Conservation (phyloP, 2,797 vertebrate species). For the Tapirus indicus region DNA sequence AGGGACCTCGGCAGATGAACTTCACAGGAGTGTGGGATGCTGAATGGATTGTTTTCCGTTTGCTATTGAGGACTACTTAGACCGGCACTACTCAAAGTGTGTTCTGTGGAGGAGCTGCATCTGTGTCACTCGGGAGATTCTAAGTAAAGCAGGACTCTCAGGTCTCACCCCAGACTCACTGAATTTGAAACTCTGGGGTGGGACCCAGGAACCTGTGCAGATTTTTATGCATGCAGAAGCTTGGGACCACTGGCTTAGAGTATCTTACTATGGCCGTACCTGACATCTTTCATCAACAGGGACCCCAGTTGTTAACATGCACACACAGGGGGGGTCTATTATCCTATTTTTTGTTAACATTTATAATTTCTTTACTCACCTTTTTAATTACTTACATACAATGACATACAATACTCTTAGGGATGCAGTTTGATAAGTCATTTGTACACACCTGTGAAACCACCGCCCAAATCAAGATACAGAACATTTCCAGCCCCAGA, state of each 20-base stretch:
- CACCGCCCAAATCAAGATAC: not conserved
- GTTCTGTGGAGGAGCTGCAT: not conserved
- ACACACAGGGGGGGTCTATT: not conserved
- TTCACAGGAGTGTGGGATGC: accelerated
- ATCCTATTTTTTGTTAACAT: not conserved
- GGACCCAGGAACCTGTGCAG: not conserved
- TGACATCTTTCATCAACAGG: not conserved
- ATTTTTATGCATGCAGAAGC: accelerated
- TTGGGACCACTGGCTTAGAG: too few relatives aligned
- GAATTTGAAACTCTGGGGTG: not conserved
- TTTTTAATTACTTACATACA: not conserved
- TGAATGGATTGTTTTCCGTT: not conserved
- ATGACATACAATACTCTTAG: not conserved
- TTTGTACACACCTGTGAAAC: not conserved
- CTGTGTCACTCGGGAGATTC: not conserved
- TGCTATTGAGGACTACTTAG: not conserved
- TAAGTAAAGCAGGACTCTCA: not conserved
- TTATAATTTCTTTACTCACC: not conserved
- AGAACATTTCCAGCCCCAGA: not conserved
- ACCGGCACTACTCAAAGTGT: not conserved
- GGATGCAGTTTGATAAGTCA: not conserved
- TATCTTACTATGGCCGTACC: not conserved
- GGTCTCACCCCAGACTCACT: not conserved
- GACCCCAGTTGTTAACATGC: not conserved
- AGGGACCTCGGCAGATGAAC: too few relatives aligned